Evolutionary conservation across 2,113 vertebrate species (phyloP), one percentile per base, ranked within the genome.

Genomic region (Accipiter virgatus): DNA sequence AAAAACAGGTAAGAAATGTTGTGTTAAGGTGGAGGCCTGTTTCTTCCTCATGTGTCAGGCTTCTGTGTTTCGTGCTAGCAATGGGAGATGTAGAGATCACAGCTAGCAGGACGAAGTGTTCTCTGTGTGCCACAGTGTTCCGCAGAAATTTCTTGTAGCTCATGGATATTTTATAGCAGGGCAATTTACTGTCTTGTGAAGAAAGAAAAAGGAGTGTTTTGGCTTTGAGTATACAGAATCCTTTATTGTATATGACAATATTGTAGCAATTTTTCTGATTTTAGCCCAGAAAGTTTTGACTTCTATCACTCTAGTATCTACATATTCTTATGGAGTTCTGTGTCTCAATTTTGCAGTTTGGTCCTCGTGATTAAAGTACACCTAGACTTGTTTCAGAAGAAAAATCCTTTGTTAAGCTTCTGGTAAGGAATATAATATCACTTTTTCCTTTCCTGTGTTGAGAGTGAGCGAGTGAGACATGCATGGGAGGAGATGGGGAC

Each of bases 21-120:
- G 26, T 73, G 27, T 91, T 74, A 43, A 61, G 72, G 25, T 53
- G 34, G 68, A 68, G 62, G 17, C 27, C 53, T 61, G 16, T n/a
- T 96, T 40, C 48, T 11, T 81, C 34, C 2, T n/a, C 0, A 0
- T 12, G 4, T 55, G 9, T 56, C 36, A 21, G 31, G 15, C 55
- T 86, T 77, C 68, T 86, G 48, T 61, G 7, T 26, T 27, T 40
- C 2, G 12, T 6, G 11, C 52, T 70, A 48, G n/a, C 31, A 32
- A 7, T 1, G 14, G 31, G 70, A 67, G 26, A 29, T 21, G 21
- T 36, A 38, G 22, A 71, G 26, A 21, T 31, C 65, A 43, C 40
- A 77, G 27, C 56, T 34, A 25, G 36, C 38, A 42, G n/a, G 22
- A 26, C 23, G 59, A 81, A 82, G 65, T 58, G 36, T 43, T 63